phyloP scores from a whole-genome alignment of 2,797 vertebrate species.

The Typhlichthys subterraneus region DNA sequence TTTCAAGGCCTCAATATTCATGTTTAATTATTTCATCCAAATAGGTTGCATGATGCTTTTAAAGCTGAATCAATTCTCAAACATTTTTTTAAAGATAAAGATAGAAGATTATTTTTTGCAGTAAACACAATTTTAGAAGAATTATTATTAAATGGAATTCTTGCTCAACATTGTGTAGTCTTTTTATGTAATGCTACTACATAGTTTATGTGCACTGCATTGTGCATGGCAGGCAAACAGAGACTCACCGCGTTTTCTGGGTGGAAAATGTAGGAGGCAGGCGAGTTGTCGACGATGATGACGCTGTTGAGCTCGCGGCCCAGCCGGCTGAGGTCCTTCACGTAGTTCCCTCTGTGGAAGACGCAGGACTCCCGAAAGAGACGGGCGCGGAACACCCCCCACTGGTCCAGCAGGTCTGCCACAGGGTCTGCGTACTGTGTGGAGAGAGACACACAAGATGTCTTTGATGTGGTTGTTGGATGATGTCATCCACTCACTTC shows the following conservation, averaged over 20 bases:
- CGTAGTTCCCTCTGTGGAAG: slow-evolving; percentile 96
- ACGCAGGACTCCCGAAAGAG: slow-evolving; percentile 97
- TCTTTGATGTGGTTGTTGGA: background rate
- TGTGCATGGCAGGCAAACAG: no score
- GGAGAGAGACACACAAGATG: slow-evolving; percentile 9
- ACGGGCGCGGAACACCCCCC: slow-evolving; percentile 92
- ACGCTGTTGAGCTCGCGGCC: slow-evolving; percentile 94
- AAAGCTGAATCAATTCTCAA: no score
- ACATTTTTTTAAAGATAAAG: no score
- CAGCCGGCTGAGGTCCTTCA: slow-evolving; percentile 95
- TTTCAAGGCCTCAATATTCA: no score
- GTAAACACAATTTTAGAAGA: no score
- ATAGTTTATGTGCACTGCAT: no score
- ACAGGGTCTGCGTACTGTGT: slow-evolving; percentile 95
- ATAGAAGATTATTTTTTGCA: no score
- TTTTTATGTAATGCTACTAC: no score
- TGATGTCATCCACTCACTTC: background rate
- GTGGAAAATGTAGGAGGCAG: slow-evolving; percentile 97
- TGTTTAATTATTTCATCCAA: no score
- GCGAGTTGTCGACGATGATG: slow-evolving; percentile 96
- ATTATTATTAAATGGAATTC: no score
- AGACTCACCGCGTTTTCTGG: slow-evolving; percentile 96
- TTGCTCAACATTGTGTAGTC: no score
- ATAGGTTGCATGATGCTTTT: no score
- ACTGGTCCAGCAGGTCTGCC: slow-evolving; percentile 94